A percentile compares a stretch with the other conserved stretches of the same genome.
phyloP scores from a whole-genome alignment of 2,113 vertebrate genomes.

The Hylia prasina region DNA sequence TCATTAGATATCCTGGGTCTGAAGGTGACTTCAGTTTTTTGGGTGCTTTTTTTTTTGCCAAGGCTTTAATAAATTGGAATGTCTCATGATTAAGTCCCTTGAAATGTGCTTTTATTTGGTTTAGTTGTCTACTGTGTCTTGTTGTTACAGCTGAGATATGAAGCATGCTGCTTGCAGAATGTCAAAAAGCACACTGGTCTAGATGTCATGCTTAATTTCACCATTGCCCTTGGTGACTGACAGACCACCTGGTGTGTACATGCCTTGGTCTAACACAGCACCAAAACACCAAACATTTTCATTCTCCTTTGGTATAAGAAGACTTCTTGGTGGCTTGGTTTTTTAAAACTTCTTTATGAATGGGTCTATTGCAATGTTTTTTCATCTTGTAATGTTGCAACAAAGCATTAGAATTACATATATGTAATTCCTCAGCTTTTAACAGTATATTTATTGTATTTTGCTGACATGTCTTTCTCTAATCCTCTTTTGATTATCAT shows the following conservation, averaged over 20 bases:
- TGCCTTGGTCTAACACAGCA: neutral
- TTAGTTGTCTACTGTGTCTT: neutral
- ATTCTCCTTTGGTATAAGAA: neutral
- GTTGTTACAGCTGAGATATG: neutral
- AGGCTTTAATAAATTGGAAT: neutral
- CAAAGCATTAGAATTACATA: neutral
- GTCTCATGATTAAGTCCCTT: neutral
- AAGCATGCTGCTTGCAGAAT: neutral
- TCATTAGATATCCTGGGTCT: neutral
- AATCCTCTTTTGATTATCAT: neutral
- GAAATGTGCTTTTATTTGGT: neutral
- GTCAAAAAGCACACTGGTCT: accelerated
- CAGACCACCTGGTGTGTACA: neutral
- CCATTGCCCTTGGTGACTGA: neutral
- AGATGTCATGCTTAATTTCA: neutral
- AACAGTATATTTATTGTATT: neutral
- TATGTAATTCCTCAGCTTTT: neutral
- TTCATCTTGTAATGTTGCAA: neutral
- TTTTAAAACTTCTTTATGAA: neutral
- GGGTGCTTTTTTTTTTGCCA: neutral
- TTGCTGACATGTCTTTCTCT: neutral
- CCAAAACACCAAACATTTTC: neutral
- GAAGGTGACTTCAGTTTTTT: neutral
- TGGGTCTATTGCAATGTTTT: neutral
- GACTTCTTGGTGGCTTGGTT: neutral